phyloP scores from a whole-genome alignment of 2,888 invertebrate genomes.

The Dolichopus griseipennis region DNA sequence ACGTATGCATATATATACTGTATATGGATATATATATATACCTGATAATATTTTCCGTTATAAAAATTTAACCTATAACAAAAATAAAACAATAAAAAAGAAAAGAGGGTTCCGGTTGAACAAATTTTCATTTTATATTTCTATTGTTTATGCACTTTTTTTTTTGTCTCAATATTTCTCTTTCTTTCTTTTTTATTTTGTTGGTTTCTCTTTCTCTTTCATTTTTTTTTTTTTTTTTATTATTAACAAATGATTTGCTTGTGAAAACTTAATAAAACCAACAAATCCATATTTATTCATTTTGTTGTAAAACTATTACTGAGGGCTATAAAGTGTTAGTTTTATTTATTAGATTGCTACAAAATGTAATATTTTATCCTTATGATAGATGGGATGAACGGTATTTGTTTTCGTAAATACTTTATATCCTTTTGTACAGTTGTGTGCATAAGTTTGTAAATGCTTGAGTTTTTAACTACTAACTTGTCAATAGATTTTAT shows the following conservation, averaged over 20 bases:
- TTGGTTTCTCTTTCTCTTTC: neutral
- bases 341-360: neutral
- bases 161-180: neutral
- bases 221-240: neutral
- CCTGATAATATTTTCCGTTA: conserved; percentile 4
- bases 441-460: too few species aligned
- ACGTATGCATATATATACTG: neutral
- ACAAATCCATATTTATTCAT: neutral
- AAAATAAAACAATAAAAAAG: neutral
- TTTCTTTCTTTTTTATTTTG: neutral
- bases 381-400: neutral
- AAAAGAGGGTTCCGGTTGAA: neutral
- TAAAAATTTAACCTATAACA: neutral
- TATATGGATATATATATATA: neutral
- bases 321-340: conserved; percentile 4
- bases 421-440: neutral
- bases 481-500: too few species aligned
- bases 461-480: too few species aligned
- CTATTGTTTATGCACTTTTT: too few species aligned
- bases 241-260: neutral
- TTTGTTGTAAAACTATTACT: neutral
- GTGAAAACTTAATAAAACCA: neutral
- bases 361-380: neutral
- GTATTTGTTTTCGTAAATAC: neutral
- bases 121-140: neutral